These are phyloP conservation scores for Orchestes rusci DNA, from an alignment of 2,888 invertebrate species.

Conservation along the genomic window DNA sequence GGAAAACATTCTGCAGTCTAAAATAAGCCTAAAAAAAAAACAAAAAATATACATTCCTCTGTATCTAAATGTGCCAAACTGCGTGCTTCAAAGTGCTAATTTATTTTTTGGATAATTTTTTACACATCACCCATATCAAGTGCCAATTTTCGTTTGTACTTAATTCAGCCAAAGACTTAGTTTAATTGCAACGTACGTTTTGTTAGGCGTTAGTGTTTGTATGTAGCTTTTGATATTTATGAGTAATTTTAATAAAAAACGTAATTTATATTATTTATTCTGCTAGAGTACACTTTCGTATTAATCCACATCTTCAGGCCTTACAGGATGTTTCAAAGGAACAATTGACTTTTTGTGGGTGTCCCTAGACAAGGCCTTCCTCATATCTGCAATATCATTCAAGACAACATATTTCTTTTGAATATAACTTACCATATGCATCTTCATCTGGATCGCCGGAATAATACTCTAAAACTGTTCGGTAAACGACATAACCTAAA, in stretches of 20 bases:
- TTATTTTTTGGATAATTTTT: constrained; percentile 5
- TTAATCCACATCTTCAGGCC: constrained; percentile 85
- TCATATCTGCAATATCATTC: constrained; percentile 74
- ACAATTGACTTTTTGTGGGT: constrained; percentile 85
- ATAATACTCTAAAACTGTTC: constrained; percentile 96
- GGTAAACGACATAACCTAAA: constrained; percentile 92
- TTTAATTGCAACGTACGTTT: too few relatives aligned
- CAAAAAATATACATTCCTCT: too few relatives aligned
- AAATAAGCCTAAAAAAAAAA: too few relatives aligned
- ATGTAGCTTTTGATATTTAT: constrained; percentile 25
- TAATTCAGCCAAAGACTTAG: too few relatives aligned
- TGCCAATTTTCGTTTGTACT: too few relatives aligned
- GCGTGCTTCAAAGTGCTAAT: too few relatives aligned
- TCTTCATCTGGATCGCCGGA: constrained; percentile 98
- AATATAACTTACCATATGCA: constrained; percentile 87
- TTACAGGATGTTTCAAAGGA: constrained; percentile 88
- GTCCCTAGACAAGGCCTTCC: constrained; percentile 94
- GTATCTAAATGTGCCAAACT: constrained; percentile 18
- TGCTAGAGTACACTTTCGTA: background rate
- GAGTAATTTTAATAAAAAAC: too few relatives aligned
- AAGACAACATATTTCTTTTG: background rate
- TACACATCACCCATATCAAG: background rate
- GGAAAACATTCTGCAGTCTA: constrained; percentile 88
- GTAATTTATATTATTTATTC: too few relatives aligned
- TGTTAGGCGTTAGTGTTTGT: too few relatives aligned